A percentile compares a stretch with the other conserved stretches of the same genome.
Evolutionary conservation across 2,888 invertebrate genomes (phyloP).

Genomic region (Andricus curvator): DNA sequence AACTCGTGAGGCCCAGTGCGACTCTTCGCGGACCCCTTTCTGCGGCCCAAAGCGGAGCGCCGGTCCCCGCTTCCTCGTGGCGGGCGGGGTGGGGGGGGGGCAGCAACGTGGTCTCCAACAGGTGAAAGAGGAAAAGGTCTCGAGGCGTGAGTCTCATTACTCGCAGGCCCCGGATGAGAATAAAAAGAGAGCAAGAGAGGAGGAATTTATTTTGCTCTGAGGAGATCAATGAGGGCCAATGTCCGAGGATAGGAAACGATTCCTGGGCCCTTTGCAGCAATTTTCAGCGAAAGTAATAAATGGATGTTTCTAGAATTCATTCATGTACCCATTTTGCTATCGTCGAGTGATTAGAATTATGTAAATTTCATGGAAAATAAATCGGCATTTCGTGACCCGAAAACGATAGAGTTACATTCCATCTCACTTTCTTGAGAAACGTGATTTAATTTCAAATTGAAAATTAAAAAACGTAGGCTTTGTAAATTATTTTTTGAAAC

Average conservation of each 20-base stretch:
- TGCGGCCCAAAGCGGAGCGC: neutral
- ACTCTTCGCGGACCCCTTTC: conserved; percentile 44
- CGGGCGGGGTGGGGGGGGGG: too few relatives aligned
- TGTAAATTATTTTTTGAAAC: neutral
- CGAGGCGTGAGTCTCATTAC: conserved; percentile 44
- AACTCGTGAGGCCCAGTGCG: conserved; percentile 44
- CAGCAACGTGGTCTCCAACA: conserved; percentile 49
- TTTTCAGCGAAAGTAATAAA: conserved; percentile 46
- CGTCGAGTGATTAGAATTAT: too few relatives aligned
- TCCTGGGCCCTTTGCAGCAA: neutral
- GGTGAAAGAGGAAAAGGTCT: conserved; percentile 52
- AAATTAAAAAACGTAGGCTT: neutral
- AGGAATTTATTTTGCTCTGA: conserved; percentile 46
- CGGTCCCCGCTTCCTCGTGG: too few relatives aligned
- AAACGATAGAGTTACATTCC: too few relatives aligned
- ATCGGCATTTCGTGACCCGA: too few relatives aligned
- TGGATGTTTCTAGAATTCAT: neutral
- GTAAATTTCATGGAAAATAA: too few relatives aligned
- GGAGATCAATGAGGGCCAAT: neutral
- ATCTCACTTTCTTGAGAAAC: too few relatives aligned
- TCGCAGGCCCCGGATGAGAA: conserved; percentile 26
- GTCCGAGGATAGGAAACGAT: neutral
- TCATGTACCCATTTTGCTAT: neutral
- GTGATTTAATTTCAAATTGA: neutral
- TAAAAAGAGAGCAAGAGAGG: conserved; percentile 52